Percentiles rank a stretch among this genome's conserved stretches.
Evolutionary conservation across 1,140 invertebrate genomes (phyloP).

Genomic region (Streblospio benedicti): DNA sequence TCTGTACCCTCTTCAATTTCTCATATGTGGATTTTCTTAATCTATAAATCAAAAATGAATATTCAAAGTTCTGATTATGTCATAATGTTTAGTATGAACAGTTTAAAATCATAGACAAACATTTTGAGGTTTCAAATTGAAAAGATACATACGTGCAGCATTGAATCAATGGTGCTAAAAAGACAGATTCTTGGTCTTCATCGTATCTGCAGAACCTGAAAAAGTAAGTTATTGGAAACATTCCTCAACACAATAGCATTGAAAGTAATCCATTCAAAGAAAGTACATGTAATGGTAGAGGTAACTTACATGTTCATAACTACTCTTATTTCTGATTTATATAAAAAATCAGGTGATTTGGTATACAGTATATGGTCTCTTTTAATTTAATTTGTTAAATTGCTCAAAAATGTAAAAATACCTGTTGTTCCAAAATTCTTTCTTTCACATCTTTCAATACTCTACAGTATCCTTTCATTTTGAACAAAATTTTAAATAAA

Average conservation of each 20-base stretch:
- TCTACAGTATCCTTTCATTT: no score
- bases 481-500: no score
- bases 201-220: constrained; percentile 18
- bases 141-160: constrained; percentile 20
- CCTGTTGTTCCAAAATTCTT: no score
- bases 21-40: constrained; percentile 11
- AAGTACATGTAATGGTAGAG: no score
- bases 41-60: background rate
- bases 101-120: background rate
- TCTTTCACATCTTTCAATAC: no score
- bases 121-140: background rate
- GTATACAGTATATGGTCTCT: background rate
- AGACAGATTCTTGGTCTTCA: constrained; percentile 11
- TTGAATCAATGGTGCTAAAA: constrained; percentile 17
- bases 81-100: background rate
- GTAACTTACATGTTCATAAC: no score
- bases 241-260: background rate
- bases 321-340: no score
- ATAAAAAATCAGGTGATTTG: no score
- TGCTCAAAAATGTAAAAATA: background rate
- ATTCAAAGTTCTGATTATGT: background rate
- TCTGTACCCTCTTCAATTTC: constrained; percentile 1
- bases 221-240: background rate
- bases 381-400: background rate
- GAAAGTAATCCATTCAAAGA: no score